Evolutionary conservation across 2,888 invertebrate genomes (phyloP), one percentile per base, ranked within the genome.

Genomic region (Synergus laeviventris): DNA sequence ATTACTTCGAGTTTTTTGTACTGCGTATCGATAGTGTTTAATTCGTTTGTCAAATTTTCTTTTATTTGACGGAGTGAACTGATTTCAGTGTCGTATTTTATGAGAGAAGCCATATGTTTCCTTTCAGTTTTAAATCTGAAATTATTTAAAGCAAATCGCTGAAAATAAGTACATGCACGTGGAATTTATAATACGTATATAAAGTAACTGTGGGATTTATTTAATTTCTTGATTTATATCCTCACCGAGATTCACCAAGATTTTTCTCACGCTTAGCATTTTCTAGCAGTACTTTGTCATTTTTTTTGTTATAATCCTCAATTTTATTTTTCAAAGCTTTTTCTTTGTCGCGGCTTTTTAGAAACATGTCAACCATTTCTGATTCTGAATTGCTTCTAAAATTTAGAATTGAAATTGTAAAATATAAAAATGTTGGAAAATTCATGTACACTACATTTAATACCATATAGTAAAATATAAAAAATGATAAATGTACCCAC

Each of bases 51-150:
- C 24, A 88, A 82, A 45, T 79, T 73, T 61, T 81, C 80, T 82
- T 85, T 86, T 24, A 80, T 76, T 36, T 79, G 73, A 75, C 87
- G 75, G 74, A 85, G 81, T 16, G 75, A 80, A 8, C 81, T 83
- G 21, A 89, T 84, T 21, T 86, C 84, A 11, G 70, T 60, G 62
- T 89, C 88, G 78, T 89, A 89, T 11, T 82, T 82, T 0, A 74
- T 77, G 9, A 87, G 42, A 21, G 82, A 78, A 11, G 70, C 60
- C 5, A 87, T 73, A 61, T 78, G 81, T 62, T 80, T 76, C 1
- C 77, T 74, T 73, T 86, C 86, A 3, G 77, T 79, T 73, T 82
- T 78, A 11, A 73, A 76, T 18, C 89, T 89, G 62, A 4, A 70
- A 49, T 74, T 31, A 31, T 31, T 31, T 31, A 31, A 31, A 31